Evolutionary conservation across 2,797 vertebrate species (phyloP).

Genomic region (Mormyrus proboscirostris): DNA sequence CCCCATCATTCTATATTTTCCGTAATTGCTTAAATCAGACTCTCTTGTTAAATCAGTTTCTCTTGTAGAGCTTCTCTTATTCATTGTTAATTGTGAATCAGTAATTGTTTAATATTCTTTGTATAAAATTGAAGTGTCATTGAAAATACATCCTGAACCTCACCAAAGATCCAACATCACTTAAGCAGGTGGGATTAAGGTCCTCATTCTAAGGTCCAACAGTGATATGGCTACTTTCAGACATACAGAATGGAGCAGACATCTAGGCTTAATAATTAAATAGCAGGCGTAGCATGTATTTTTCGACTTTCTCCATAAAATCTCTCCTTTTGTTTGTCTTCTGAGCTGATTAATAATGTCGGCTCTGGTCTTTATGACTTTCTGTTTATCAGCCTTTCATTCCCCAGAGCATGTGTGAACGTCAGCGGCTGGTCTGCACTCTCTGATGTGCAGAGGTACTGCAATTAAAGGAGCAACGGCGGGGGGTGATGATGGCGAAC

Average conservation of each 20-base stretch:
- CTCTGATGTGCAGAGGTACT: not conserved
- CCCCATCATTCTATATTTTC: not conserved
- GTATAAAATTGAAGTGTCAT: not conserved
- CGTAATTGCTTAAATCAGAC: not conserved
- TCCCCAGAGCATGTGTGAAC: not conserved
- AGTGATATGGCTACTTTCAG: not conserved
- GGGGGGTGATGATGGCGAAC: not conserved
- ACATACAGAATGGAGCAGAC: not conserved
- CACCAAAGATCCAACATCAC: not conserved
- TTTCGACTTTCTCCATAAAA: not conserved
- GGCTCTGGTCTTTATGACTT: not conserved
- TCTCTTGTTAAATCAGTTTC: not conserved
- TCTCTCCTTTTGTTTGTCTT: not conserved
- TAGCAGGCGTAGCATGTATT: not conserved
- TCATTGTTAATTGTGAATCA: not conserved
- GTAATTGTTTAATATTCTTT: not conserved
- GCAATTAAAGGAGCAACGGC: not conserved
- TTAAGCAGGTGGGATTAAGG: not conserved
- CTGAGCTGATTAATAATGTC: not conserved
- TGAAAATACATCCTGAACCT: not conserved
- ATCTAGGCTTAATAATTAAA: not conserved
- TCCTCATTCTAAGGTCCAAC: not conserved
- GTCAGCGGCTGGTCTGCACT: not conserved
- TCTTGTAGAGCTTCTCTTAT: not conserved
- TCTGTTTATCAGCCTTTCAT: not conserved